Evolutionary conservation across 2,888 invertebrate genomes (phyloP).

Genomic region (Catocala nupta): DNA sequence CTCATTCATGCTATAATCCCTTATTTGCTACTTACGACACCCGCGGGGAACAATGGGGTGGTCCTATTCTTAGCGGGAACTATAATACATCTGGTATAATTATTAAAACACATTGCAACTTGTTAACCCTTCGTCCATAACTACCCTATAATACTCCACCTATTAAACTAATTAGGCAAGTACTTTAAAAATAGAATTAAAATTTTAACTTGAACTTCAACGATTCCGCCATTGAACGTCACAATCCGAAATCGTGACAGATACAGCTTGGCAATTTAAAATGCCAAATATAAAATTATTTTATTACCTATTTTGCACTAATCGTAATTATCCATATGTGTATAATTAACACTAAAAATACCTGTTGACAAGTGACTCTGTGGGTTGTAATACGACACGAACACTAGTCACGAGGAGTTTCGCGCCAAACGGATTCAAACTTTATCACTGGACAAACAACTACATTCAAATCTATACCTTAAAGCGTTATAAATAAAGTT

Average conservation of each 20-base stretch:
- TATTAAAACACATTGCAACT: constrained; percentile 34
- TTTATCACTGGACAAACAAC: constrained; percentile 17
- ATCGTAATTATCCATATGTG: constrained; percentile 56
- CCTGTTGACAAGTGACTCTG: constrained; percentile 62
- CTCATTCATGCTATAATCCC: constrained; percentile 27
- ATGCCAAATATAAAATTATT: constrained; percentile 31
- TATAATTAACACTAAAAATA: constrained; percentile 62
- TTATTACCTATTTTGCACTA: constrained; percentile 47
- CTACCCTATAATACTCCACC: constrained; percentile 7
- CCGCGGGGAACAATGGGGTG: constrained; percentile 34
- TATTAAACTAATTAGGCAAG: neutral
- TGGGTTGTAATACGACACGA: constrained; percentile 48
- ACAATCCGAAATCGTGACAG: constrained; percentile 45
- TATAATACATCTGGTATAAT: constrained; percentile 22
- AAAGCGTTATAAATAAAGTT: neutral
- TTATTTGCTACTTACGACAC: constrained; percentile 40
- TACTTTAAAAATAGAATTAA: neutral
- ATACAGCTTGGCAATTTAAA: constrained; percentile 33
- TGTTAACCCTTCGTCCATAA: constrained; percentile 34
- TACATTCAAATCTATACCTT: constrained; percentile 20
- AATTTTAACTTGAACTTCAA: too few relatives aligned
- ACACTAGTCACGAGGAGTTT: constrained; percentile 50
- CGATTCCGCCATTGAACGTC: constrained; percentile 20
- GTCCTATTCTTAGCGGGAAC: constrained; percentile 22
- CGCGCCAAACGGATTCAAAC: constrained; percentile 46